Conservation (phyloP, 1,140 invertebrate species). For the Ericerus pela region DNA sequence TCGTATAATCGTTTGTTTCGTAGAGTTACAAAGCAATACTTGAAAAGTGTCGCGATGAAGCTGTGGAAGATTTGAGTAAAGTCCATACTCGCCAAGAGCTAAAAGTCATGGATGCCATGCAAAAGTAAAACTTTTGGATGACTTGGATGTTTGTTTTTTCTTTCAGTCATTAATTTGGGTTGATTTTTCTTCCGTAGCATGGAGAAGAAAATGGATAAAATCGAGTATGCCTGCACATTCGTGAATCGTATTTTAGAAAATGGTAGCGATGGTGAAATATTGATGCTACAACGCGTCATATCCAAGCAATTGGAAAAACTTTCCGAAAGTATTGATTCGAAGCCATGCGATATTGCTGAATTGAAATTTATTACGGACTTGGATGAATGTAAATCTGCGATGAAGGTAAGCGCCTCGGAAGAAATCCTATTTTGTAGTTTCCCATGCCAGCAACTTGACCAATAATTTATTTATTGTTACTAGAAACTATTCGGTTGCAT, state of each 20-base stretch:
- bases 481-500: slow-evolving; percentile 47
- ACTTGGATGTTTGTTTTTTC: too few species aligned
- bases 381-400: slow-evolving; percentile 52
- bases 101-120: slow-evolving; percentile 71
- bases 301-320: slow-evolving; percentile 42
- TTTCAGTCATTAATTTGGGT: too few species aligned
- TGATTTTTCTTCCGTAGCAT: slow-evolving; percentile 33
- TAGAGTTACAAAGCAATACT: slow-evolving; percentile 65
- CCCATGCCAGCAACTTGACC: too few species aligned
- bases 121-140: too few species aligned
- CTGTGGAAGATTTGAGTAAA: slow-evolving; percentile 57
- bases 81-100: slow-evolving; percentile 71
- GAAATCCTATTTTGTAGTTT: too few species aligned
- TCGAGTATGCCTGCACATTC: slow-evolving; percentile 73
- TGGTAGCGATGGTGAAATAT: slow-evolving; percentile 66
- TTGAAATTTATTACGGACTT: slow-evolving; percentile 70
- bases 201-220: slow-evolving; percentile 60
- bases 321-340: background rate
- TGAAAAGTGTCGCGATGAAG: slow-evolving; percentile 58
- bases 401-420: slow-evolving; percentile 36
- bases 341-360: background rate
- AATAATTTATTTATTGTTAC: too few species aligned
- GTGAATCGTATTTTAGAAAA: slow-evolving; percentile 58
- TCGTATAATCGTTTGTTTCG: slow-evolving; percentile 19
- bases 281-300: slow-evolving; percentile 62